Evolutionary conservation across 2,113 vertebrate genomes (phyloP), one percentile per base, ranked within the genome.

Genomic region (Ammodytes dubius): DNA sequence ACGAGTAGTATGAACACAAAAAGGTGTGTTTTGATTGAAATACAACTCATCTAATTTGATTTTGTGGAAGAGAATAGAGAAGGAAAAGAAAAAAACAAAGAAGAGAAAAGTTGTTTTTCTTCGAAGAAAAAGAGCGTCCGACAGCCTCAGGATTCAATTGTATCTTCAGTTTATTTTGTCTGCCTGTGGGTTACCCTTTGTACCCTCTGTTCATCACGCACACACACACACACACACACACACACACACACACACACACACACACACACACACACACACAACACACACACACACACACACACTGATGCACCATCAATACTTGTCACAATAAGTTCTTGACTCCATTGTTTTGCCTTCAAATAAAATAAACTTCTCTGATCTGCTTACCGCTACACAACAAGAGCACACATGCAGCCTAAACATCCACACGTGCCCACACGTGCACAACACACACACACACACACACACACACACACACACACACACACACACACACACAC

Each of bases 91-190:
- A 40, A 35, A n/a, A 27, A 12, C 47, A 35, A 17, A 63, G 10
- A 13, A 6, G 3, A 67, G 5, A 45, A 2, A 35, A 47, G 6
- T 40, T 19, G 27, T 47, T 78, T 12, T 42, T 58, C 52, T 59
- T 9, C 43, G 9, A 9, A 40, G 6, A 1, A 49, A 63, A 66
- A 73, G 8, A 81, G 19, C 79, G 65, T 72, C n/a, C 42, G 61
- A 7, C 35, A 64, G 46, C 77, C 80, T 64, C 39, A 19, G 66
- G 80, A 82, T 65, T 83, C 40, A 59, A 82, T 80, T 86, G 73
- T 75, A 71, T 61, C 71, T 61, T 56, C 39, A 12, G 45, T 65
- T 76, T 79, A 35, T 77, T 71, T 13, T 37, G 35, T 74, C 64
- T 27, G 63, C 79, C 5, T 4, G 65, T 49, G 75, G 80, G 77